Conservation (phyloP, 2,888 invertebrate genomes). For the Endomychus coccineus region DNA sequence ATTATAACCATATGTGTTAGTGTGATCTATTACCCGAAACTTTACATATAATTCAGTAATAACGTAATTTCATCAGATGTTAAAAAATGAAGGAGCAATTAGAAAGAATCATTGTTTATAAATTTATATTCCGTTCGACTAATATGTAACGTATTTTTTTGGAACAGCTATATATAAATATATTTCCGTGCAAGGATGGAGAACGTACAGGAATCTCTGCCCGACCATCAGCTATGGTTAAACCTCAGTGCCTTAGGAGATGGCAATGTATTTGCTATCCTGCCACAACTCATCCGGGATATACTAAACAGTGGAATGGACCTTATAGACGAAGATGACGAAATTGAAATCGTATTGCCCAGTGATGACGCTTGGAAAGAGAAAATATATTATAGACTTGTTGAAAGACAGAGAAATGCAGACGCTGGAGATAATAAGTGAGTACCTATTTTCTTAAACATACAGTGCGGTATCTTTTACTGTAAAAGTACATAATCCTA, state of each 20-base stretch:
- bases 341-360: conserved; percentile 52
- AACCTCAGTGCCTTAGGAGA: conserved; percentile 51
- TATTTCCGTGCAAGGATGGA: conserved; percentile 22
- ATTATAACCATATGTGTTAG: too few relatives aligned
- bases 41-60: too few relatives aligned
- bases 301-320: conserved; percentile 45
- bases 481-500: too few relatives aligned
- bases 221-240: conserved; percentile 45
- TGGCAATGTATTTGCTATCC: conserved; percentile 57
- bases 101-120: too few relatives aligned
- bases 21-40: too few relatives aligned
- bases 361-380: conserved; percentile 63
- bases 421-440: conserved; percentile 29
- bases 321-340: conserved; percentile 20
- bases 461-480: too few relatives aligned
- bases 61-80: too few relatives aligned
- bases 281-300: conserved; percentile 58
- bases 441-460: too few relatives aligned
- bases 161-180: too few relatives aligned
- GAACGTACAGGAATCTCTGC: conserved; percentile 18
- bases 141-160: too few relatives aligned
- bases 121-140: too few relatives aligned
- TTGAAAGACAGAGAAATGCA: conserved; percentile 54
- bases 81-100: too few relatives aligned
- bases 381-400: conserved; percentile 60